Evolutionary conservation across 2,113 vertebrate genomes (phyloP).

Genomic region (Neolamprologus longior): DNA sequence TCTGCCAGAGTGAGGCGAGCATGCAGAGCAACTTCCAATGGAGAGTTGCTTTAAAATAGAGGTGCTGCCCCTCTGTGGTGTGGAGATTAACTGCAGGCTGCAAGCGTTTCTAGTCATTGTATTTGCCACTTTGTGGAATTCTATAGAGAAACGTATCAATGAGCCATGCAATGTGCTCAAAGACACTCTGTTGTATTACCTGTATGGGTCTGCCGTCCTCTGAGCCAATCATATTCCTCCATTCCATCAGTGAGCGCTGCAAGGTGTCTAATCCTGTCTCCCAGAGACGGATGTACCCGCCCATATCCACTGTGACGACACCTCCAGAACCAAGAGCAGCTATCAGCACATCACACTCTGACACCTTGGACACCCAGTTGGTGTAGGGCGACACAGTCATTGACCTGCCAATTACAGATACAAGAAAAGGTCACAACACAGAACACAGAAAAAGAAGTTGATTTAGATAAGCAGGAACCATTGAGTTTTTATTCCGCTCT

Average conservation of each 20-base stretch:
- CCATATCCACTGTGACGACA: slow-evolving; percentile 88
- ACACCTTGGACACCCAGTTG: slow-evolving; percentile 85
- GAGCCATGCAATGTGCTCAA: neutral
- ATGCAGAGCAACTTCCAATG: neutral
- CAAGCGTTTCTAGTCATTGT: neutral
- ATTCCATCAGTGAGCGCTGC: slow-evolving; percentile 86
- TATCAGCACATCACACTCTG: slow-evolving; percentile 80
- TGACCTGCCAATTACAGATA: slow-evolving; percentile 67
- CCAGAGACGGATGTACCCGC: slow-evolving; percentile 85
- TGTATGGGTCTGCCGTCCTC: slow-evolving; percentile 81
- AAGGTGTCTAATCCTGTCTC: slow-evolving; percentile 86
- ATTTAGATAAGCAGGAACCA: neutral
- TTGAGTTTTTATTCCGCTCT: neutral
- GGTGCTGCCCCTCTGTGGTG: slow-evolving; percentile 20
- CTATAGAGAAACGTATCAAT: neutral
- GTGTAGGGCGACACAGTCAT: slow-evolving; percentile 81
- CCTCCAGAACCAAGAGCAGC: slow-evolving; percentile 76
- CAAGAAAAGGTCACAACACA: neutral
- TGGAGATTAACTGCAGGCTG: neutral
- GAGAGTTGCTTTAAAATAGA: neutral
- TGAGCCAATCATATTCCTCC: slow-evolving; percentile 92
- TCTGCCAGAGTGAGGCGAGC: neutral
- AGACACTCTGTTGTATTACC: slow-evolving; percentile 63
- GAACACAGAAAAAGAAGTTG: neutral
- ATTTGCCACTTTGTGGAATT: neutral